These are phyloP conservation scores for Leptosomus discolor DNA, from an alignment of 2,113 vertebrate genomes.

Conservation along the genomic window DNA sequence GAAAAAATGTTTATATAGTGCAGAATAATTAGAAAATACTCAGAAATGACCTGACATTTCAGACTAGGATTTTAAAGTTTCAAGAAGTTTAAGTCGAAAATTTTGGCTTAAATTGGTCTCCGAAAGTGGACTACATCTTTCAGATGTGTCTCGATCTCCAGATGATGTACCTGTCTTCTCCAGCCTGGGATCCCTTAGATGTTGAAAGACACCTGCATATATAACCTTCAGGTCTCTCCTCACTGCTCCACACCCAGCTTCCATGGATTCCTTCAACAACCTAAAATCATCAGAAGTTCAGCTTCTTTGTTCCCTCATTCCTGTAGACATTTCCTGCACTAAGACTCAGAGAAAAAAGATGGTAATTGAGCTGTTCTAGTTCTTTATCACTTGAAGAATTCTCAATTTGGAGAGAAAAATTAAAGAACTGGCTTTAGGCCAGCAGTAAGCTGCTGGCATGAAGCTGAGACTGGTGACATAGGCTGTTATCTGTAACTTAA, in stretches of 20 bases:
- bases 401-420: not conserved
- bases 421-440: not conserved
- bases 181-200: not conserved
- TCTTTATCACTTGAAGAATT: not conserved
- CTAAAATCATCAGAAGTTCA: not conserved
- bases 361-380: not conserved
- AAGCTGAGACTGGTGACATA: not conserved
- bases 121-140: not conserved
- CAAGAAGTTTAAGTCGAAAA: not conserved
- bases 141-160: not conserved
- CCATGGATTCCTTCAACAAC: not conserved
- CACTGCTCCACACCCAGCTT: not conserved
- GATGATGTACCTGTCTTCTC: not conserved
- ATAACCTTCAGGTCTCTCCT: not conserved
- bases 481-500: not conserved
- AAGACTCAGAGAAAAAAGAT: not conserved
- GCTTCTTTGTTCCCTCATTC: not conserved
- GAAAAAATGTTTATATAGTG: not conserved
- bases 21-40: not conserved
- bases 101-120: not conserved
- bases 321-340: not conserved
- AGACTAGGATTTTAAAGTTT: not conserved
- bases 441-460: not conserved
- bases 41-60: not conserved
- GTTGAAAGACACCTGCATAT: not conserved